These are phyloP conservation scores for Nothobranchius furzeri DNA, from an alignment of 2,113 vertebrate species.

Conservation along the genomic window DNA sequence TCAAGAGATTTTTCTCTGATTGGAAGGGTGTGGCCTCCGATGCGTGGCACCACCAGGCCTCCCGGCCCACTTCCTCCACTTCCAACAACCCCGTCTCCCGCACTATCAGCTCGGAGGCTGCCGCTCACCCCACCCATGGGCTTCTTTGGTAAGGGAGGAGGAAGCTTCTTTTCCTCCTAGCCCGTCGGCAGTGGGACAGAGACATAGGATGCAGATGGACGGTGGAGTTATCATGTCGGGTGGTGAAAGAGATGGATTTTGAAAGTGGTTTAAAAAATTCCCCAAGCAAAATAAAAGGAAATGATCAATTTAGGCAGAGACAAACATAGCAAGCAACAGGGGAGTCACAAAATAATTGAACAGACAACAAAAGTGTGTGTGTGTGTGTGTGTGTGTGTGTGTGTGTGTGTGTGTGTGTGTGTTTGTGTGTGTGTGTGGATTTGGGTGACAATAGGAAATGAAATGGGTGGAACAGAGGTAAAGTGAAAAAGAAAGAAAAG, in stretches of 20 bases:
- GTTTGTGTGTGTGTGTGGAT: slow-evolving; percentile 38
- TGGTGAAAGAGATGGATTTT: slow-evolving; percentile 18
- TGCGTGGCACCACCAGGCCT: slow-evolving; percentile 75
- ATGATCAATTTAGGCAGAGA: background rate
- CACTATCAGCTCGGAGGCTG: slow-evolving; percentile 74
- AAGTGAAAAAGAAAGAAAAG: slow-evolving; percentile 53
- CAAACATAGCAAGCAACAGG: slow-evolving; percentile 12
- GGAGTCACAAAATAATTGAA: background rate
- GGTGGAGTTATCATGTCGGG: slow-evolving; percentile 24
- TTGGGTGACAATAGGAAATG: slow-evolving; percentile 31
- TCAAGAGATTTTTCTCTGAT: slow-evolving; percentile 81
- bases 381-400: slow-evolving; percentile 39
- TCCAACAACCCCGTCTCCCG: slow-evolving; percentile 54
- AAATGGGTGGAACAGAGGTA: slow-evolving; percentile 40
- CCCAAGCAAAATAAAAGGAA: slow-evolving; percentile 20
- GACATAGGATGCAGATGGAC: slow-evolving; percentile 30
- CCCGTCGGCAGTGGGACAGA: slow-evolving; percentile 19
- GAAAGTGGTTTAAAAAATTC: slow-evolving; percentile 20
- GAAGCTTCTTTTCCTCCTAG: slow-evolving; percentile 83
- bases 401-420: slow-evolving; percentile 52
- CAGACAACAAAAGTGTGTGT: slow-evolving; percentile 14
- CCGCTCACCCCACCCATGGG: slow-evolving; percentile 77
- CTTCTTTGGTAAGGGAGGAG: slow-evolving; percentile 86
- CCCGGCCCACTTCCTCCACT: slow-evolving; percentile 50
- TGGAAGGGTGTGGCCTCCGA: slow-evolving; percentile 70